Percentiles rank a stretch among this genome's conserved stretches.
Conservation (phyloP, 2,113 vertebrate species). For the Cinclus cinclus region DNA sequence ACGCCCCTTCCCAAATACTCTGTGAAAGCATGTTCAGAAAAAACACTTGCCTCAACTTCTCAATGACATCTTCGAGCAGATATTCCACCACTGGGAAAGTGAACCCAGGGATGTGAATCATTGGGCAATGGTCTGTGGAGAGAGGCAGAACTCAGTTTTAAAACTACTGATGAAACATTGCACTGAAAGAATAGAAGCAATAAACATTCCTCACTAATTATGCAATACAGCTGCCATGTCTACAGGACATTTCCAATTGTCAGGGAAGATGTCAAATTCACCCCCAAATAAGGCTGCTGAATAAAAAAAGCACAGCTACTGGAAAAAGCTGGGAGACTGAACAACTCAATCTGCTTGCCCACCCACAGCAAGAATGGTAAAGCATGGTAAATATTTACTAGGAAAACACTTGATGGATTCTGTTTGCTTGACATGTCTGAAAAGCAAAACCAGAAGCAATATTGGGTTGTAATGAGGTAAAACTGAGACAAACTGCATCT, state of each 20-base stretch:
- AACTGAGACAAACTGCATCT: neutral
- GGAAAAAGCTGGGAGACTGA: neutral
- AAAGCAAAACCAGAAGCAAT: neutral
- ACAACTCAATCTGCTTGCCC: neutral
- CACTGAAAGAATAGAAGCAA: neutral
- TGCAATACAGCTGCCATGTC: neutral
- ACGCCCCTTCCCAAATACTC: fast-evolving
- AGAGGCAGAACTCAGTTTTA: neutral
- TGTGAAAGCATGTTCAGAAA: neutral
- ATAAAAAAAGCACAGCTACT: neutral
- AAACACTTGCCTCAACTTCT: conserved; percentile 83
- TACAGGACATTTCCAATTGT: neutral
- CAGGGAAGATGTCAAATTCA: neutral
- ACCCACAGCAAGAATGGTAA: neutral
- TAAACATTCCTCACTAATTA: neutral
- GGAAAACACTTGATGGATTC: neutral
- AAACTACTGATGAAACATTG: neutral
- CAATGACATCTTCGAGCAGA: conserved; percentile 91
- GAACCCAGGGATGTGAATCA: conserved; percentile 95
- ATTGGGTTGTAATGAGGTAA: fast-evolving
- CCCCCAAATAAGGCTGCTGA: neutral
- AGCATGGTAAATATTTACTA: neutral
- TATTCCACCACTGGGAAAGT: conserved; percentile 93
- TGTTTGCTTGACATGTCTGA: neutral
- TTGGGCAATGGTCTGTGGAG: conserved; percentile 84